phyloP scores from a whole-genome alignment of 1,140 invertebrate species.

The Phenacoccus solenopsis region DNA sequence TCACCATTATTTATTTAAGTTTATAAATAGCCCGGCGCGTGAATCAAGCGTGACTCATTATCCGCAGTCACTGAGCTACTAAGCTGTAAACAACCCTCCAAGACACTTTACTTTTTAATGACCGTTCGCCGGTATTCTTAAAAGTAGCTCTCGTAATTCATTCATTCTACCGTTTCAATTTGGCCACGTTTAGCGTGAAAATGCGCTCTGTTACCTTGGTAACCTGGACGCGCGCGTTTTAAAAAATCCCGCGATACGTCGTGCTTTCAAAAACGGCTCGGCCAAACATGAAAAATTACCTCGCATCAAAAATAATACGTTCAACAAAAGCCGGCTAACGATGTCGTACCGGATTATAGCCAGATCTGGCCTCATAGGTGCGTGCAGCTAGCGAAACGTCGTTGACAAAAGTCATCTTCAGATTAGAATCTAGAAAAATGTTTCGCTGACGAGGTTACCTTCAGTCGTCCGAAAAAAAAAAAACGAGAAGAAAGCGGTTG shows the following conservation, averaged over 20 bases:
- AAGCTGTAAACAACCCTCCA: not conserved
- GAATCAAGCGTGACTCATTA: constrained; percentile 1
- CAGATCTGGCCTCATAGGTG: not conserved
- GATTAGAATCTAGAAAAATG: not conserved
- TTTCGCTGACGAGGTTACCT: not conserved
- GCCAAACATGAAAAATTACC: not conserved
- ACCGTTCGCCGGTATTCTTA: not conserved
- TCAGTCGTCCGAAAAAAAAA: not conserved
- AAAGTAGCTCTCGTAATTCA: not conserved
- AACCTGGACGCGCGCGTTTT: too few relatives aligned
- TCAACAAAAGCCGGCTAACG: not conserved
- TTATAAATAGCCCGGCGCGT: not conserved
- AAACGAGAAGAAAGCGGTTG: not conserved
- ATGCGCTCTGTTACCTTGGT: not conserved
- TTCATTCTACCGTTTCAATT: too few relatives aligned
- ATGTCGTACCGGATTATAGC: too few relatives aligned
- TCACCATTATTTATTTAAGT: not conserved
- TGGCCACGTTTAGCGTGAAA: not conserved
- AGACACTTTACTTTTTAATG: not conserved
- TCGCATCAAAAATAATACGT: not conserved
- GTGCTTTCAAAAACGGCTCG: not conserved
- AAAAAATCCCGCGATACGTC: too few relatives aligned
- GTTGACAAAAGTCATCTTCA: not conserved
- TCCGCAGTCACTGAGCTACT: not conserved
- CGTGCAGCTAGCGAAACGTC: not conserved